These are phyloP conservation scores for Anticlea derivata DNA, from an alignment of 2,888 invertebrate genomes.

Conservation along the genomic window DNA sequence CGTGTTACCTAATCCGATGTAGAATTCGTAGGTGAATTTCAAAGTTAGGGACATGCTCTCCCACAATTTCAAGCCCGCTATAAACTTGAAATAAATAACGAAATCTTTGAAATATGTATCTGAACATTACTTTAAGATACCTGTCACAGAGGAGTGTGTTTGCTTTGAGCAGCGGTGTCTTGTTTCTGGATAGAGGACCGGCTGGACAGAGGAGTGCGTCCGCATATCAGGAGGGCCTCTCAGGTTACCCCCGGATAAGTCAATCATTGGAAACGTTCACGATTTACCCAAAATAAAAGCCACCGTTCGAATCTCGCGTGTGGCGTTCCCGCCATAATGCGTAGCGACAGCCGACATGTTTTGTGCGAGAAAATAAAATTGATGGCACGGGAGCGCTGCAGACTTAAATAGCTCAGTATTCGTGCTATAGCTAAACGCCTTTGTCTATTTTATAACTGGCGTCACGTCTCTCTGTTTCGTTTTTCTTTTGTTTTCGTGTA, in stretches of 20 bases:
- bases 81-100: conserved; percentile 37
- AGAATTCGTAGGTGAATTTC: conserved; percentile 36
- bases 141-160: conserved; percentile 63
- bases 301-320: conserved; percentile 75
- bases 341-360: conserved; percentile 82
- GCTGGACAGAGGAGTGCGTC: conserved; percentile 44
- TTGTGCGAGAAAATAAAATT: conserved; percentile 83
- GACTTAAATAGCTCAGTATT: conserved; percentile 79
- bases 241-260: conserved; percentile 83
- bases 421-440: conserved; percentile 77
- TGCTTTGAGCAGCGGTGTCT: conserved; percentile 57
- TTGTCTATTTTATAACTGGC: conserved; percentile 79
- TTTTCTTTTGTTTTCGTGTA: conserved; percentile 67
- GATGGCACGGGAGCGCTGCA: conserved; percentile 74
- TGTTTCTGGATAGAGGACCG: conserved; percentile 52
- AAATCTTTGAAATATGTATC: conserved; percentile 49
- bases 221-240: conserved; percentile 70
- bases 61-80: conserved; percentile 38
- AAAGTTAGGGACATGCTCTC: conserved; percentile 26
- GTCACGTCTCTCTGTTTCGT: conserved; percentile 60
- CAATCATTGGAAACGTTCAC: conserved; percentile 81
- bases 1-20: conserved; percentile 28
- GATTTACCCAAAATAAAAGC: conserved; percentile 79
- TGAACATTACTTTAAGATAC: conserved; percentile 60
- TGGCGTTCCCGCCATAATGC: conserved; percentile 76